Conservation (phyloP, 2,113 vertebrate genomes). For the Corythoichthys intestinalis region DNA sequence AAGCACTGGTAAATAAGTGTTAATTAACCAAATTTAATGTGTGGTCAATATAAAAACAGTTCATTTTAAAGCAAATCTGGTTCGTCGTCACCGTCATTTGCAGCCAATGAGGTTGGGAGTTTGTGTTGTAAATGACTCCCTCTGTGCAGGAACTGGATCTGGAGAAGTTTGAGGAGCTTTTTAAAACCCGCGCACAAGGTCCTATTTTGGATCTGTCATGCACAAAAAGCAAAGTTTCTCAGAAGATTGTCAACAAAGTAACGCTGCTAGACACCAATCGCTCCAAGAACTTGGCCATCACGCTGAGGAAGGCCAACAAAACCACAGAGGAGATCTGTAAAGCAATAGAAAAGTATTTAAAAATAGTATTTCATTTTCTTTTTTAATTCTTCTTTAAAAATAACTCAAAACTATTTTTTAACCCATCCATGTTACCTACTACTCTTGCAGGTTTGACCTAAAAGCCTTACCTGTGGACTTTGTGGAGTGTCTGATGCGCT, state of each 20-base stretch:
- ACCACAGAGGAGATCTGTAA: slow-evolving; percentile 89
- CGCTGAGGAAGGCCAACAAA: slow-evolving; percentile 88
- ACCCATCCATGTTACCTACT: background rate
- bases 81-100: no score
- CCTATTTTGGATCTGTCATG: slow-evolving; percentile 82
- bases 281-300: slow-evolving; percentile 96
- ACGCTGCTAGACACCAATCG: slow-evolving; percentile 90
- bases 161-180: slow-evolving; percentile 94
- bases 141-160: slow-evolving; percentile 84
- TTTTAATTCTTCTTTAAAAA: no score
- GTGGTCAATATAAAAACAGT: no score
- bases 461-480: slow-evolving; percentile 89
- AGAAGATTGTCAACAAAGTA: slow-evolving; percentile 83
- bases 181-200: slow-evolving; percentile 95
- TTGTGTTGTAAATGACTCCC: background rate
- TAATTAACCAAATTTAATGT: no score
- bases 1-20: no score
- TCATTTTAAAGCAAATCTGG: no score
- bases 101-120: no score
- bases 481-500: slow-evolving; percentile 92
- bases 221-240: slow-evolving; percentile 85
- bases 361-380: background rate
- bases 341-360: slow-evolving; percentile 86
- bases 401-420: background rate
- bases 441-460: slow-evolving; percentile 82